phyloP scores from a whole-genome alignment of 2,113 vertebrate genomes.

The cattle (Bos taurus) region ARS-UCD2.0 NC_037357.1:99707501-99708000 shows the following conservation, averaged over 20 bases:
- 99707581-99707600: background rate
- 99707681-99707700: constrained; percentile 9
- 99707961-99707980: background rate
- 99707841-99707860: background rate
- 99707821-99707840: background rate
- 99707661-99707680: background rate
- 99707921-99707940: background rate
- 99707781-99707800: background rate
- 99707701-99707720: background rate
- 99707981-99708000: background rate
- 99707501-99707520: background rate
- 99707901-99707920: background rate
- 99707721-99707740: background rate
- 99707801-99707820: constrained; percentile 2
- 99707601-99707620: background rate
- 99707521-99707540: background rate
- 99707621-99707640: background rate
- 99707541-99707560: constrained; percentile 4
- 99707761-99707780: background rate
- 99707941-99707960: background rate
- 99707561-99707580: constrained; percentile 6
- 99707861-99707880: background rate
- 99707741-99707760: background rate
- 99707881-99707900: background rate
- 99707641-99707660: background rate